These are phyloP conservation scores for Peromyscus attwateri DNA, from an alignment of 2,797 vertebrate species.

Conservation along the genomic window DNA sequence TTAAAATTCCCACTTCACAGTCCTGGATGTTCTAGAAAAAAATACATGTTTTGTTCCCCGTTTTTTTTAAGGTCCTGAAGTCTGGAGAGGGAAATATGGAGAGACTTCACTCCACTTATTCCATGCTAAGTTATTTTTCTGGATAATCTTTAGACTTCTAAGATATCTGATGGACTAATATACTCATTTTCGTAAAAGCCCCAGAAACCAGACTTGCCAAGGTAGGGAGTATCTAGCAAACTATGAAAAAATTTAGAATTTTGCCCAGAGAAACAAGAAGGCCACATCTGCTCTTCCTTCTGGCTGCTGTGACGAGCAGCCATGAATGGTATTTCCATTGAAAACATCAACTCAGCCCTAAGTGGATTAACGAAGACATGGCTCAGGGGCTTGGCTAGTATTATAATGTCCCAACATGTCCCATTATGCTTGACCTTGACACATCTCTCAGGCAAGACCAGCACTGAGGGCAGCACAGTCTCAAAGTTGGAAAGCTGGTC, in stretches of 20 bases:
- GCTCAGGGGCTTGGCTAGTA: neutral
- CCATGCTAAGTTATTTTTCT: slow-evolving; percentile 19
- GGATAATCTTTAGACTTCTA: neutral
- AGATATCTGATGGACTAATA: neutral
- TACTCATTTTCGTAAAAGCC: neutral
- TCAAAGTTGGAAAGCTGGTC: neutral
- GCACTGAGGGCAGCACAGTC: neutral
- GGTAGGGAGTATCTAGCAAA: neutral
- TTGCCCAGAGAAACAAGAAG: neutral
- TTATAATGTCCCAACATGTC: neutral
- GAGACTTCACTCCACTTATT: neutral
- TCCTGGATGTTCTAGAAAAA: neutral
- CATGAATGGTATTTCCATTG: neutral
- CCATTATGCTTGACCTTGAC: neutral
- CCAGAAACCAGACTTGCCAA: neutral
- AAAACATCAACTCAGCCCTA: slow-evolving; percentile 40
- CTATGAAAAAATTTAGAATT: neutral
- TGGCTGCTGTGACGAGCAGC: neutral
- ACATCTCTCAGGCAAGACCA: neutral
- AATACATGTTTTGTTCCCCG: neutral
- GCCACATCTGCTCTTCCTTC: neutral
- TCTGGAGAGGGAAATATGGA: slow-evolving; percentile 6
- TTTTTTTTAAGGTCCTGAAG: slow-evolving; percentile 32
- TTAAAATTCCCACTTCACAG: neutral
- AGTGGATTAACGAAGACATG: neutral